These are phyloP conservation scores for Pseudoips prasinana DNA, from an alignment of 2,888 invertebrate genomes.

Conservation along the genomic window DNA sequence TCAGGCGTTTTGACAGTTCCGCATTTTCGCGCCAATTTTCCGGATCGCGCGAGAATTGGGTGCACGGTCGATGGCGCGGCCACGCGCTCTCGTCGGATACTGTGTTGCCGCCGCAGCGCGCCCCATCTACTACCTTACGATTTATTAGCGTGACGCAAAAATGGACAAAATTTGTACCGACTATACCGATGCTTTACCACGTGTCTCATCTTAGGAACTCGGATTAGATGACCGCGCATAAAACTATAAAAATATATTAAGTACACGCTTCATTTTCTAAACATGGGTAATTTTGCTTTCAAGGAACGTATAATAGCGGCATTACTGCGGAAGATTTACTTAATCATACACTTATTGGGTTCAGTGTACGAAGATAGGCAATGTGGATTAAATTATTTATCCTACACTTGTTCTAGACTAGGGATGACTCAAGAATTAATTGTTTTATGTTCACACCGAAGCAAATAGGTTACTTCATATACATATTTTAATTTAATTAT, in stretches of 20 bases:
- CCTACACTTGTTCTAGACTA: no score
- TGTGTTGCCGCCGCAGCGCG: constrained; percentile 54
- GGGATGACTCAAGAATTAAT: no score
- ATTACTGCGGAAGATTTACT: not conserved
- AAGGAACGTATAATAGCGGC: not conserved
- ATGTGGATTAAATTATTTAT: no score
- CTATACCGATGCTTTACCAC: constrained; percentile 44
- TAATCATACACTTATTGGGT: not conserved
- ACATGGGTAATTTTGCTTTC: constrained; percentile 1
- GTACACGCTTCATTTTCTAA: no score
- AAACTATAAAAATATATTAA: not conserved
- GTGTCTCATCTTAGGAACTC: constrained; percentile 29
- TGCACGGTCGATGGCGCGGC: constrained; percentile 56
- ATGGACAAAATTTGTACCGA: constrained; percentile 52
- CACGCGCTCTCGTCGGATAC: constrained; percentile 62
- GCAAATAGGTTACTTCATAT: no score
- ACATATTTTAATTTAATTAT: no score
- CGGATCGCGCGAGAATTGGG: constrained; percentile 57
- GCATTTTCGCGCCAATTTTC: constrained; percentile 80
- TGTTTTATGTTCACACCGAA: no score
- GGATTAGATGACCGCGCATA: constrained; percentile 10
- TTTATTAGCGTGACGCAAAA: constrained; percentile 73
- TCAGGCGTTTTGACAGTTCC: constrained; percentile 59
- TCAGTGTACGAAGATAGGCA: not conserved
- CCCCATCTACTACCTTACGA: constrained; percentile 68